phyloP scores from a whole-genome alignment of 2,888 invertebrate genomes.

The Urechis unicinctus region DNA sequence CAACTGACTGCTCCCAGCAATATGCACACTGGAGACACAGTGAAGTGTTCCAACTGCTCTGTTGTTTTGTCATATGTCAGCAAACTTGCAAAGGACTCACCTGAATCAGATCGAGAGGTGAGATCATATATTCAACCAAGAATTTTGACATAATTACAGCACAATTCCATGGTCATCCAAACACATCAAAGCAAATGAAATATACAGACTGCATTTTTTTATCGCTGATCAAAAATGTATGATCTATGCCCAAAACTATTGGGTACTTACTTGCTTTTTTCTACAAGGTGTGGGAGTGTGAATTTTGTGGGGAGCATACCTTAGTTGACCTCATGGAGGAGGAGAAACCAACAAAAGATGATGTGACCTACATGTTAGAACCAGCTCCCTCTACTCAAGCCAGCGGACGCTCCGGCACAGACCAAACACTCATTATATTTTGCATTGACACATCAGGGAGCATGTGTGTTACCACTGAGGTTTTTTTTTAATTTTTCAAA shows the following conservation, averaged over 20 bases:
- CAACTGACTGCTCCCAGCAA: constrained; percentile 33
- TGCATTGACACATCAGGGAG: constrained; percentile 48
- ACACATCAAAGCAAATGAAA: too few relatives aligned
- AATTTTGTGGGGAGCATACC: constrained; percentile 36
- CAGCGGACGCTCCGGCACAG: constrained; percentile 33
- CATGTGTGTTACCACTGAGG: constrained; percentile 47
- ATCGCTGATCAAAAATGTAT: too few relatives aligned
- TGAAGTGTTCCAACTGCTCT: constrained; percentile 31
- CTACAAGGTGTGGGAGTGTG: constrained; percentile 46
- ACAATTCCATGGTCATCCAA: not conserved
- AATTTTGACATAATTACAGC: too few relatives aligned
- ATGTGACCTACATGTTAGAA: constrained; percentile 43
- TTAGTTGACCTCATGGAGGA: constrained; percentile 37
- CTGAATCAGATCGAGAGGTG: too few relatives aligned
- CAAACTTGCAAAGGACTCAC: constrained; percentile 20
- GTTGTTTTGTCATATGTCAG: constrained; percentile 41
- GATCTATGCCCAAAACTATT: not conserved
- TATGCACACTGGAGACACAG: constrained; percentile 47
- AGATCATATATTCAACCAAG: too few relatives aligned
- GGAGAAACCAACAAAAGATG: constrained; percentile 36
- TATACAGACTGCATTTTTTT: too few relatives aligned
- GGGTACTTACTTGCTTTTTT: not conserved
- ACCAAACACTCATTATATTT: constrained; percentile 43
- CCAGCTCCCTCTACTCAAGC: constrained; percentile 36
- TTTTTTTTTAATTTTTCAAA: too few relatives aligned